phyloP scores from a whole-genome alignment of 1,140 invertebrate genomes.

The Megathymus violae region DNA sequence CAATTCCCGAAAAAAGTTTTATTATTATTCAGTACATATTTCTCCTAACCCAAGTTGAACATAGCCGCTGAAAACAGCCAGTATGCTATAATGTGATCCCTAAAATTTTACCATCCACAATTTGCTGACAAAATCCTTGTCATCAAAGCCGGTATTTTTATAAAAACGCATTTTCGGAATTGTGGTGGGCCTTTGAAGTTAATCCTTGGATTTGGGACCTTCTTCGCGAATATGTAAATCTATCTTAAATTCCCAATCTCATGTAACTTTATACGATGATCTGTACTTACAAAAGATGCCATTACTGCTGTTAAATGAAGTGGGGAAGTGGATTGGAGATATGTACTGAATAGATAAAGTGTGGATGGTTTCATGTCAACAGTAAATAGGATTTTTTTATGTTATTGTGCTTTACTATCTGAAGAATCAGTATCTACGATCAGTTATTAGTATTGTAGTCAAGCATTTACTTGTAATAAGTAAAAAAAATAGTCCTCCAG shows the following conservation, averaged over 20 bases:
- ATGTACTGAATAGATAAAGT: background rate
- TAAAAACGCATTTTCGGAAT: constrained; percentile 78
- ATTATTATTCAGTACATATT: too few relatives aligned
- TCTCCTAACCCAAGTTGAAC: background rate
- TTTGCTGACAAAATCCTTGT: constrained; percentile 67
- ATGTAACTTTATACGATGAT: background rate
- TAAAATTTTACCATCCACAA: constrained; percentile 57
- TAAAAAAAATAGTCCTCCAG: too few relatives aligned
- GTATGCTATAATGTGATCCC: constrained; percentile 54
- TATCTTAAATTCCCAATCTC: constrained; percentile 10
- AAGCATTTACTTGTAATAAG: too few relatives aligned
- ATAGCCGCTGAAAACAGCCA: constrained; percentile 50
- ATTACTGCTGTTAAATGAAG: background rate
- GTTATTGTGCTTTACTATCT: too few relatives aligned
- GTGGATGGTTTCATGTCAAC: too few relatives aligned
- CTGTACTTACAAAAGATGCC: background rate
- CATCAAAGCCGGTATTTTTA: constrained; percentile 71
- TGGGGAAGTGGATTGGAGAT: background rate
- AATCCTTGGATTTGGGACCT: constrained; percentile 69
- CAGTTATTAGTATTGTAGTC: too few relatives aligned
- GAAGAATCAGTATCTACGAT: too few relatives aligned
- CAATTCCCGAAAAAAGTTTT: too few relatives aligned
- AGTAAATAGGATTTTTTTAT: too few relatives aligned
- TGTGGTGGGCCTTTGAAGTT: constrained; percentile 70
- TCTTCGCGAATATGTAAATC: constrained; percentile 49